Percentiles rank a stretch among this genome's conserved stretches.
These are phyloP conservation scores for Morus bassanus DNA, from an alignment of 2,797 vertebrate genomes.

Conservation along the genomic window DNA sequence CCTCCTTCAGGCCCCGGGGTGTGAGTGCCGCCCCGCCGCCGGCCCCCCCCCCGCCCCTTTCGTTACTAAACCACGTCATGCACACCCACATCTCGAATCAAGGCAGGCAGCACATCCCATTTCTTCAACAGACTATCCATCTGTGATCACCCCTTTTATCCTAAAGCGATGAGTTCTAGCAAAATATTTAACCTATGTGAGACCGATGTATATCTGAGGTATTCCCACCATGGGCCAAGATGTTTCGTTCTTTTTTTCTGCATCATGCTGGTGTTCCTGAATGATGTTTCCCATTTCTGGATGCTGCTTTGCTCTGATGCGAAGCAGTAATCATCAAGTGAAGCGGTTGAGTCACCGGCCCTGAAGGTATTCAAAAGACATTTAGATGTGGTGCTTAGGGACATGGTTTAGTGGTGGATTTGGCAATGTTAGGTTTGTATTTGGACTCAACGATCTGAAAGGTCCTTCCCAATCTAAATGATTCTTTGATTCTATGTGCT, in stretches of 20 bases:
- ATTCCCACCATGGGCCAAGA: rapidly evolving
- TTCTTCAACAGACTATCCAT: not conserved
- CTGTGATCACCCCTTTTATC: rapidly evolving
- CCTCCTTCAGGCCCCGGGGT: rapidly evolving
- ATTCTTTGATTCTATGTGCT: not conserved
- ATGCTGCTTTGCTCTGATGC: not conserved
- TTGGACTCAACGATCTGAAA: not conserved
- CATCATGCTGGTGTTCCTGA: not conserved
- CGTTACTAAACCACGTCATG: rapidly evolving
- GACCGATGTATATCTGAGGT: rapidly evolving
- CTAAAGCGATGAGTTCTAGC: rapidly evolving
- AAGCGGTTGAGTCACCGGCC: not conserved
- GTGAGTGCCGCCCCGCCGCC: rapidly evolving
- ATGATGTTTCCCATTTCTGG: not conserved
- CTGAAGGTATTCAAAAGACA: not conserved
- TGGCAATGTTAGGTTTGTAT: not conserved
- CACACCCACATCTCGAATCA: no score
- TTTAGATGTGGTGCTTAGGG: not conserved
- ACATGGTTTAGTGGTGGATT: not conserved
- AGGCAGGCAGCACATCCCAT: not conserved
- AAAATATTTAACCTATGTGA: rapidly evolving
- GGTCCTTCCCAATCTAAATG: not conserved
- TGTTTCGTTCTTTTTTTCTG: not conserved
- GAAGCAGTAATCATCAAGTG: not conserved
- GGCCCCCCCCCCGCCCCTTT: not conserved